Conservation (phyloP, 2,113 vertebrate genomes). For the Patagioenas fasciata region DNA sequence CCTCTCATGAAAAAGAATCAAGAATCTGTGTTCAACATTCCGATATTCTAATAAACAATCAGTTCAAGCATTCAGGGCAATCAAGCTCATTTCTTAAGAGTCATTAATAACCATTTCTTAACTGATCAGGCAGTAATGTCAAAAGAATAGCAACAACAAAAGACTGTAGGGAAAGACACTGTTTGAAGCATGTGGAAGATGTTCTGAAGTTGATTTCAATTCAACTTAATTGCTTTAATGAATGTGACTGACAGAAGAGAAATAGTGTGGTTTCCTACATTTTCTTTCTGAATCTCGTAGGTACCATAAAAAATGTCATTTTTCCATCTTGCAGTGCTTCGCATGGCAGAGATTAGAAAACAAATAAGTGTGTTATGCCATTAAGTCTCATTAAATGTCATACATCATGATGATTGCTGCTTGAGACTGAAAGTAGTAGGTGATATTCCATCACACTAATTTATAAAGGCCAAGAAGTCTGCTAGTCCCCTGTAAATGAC, state of each 20-base stretch:
- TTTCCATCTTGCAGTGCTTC: not conserved
- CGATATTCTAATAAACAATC: not conserved
- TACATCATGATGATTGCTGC: not conserved
- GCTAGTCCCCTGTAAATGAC: not conserved
- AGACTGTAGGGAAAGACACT: not conserved
- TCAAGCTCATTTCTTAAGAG: not conserved
- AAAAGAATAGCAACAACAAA: not conserved
- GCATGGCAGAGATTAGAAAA: conserved; percentile 1
- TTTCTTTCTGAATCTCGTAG: not conserved
- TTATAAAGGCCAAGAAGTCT: conserved; percentile 14
- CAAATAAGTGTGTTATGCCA: conserved; percentile 53
- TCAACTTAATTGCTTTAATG: conserved; percentile 28
- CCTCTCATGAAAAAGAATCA: not conserved
- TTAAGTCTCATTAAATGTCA: conserved; percentile 15
- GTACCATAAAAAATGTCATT: not conserved
- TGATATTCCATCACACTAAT: conserved; percentile 6
- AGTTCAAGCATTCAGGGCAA: not conserved
- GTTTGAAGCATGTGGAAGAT: not conserved
- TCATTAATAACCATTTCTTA: not conserved
- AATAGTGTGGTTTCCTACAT: not conserved
- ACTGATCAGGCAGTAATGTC: not conserved
- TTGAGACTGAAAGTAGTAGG: not conserved
- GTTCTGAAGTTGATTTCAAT: conserved; percentile 3
- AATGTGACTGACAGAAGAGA: not conserved
- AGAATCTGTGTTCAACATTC: not conserved